Evolutionary conservation across 2,113 vertebrate genomes (phyloP).

Genomic region (Corydoras maculifer): DNA sequence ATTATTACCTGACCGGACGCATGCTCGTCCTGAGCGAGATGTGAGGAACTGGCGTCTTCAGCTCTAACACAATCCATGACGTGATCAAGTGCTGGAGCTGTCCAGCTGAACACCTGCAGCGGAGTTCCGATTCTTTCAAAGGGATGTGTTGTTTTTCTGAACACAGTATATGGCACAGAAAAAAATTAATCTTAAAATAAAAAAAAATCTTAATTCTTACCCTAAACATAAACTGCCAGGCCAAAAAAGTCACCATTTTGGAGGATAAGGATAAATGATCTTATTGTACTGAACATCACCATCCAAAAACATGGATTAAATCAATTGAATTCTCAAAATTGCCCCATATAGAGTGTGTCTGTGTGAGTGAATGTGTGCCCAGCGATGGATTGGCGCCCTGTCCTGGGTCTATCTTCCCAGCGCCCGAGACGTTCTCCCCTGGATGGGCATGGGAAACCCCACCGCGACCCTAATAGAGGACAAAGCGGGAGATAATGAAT

Average conservation of each 20-base stretch:
- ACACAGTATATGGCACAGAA: background rate
- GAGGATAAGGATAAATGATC: background rate
- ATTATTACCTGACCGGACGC: conserved; percentile 82
- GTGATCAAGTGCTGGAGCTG: conserved; percentile 78
- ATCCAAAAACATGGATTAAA: too few relatives aligned
- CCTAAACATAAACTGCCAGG: too few relatives aligned
- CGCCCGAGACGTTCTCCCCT: too few relatives aligned
- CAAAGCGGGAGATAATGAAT: too few relatives aligned
- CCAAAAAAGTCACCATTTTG: too few relatives aligned
- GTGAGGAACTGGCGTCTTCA: conserved; percentile 79
- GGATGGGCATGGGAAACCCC: too few relatives aligned
- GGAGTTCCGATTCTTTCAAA: conserved; percentile 89
- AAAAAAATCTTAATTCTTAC: background rate
- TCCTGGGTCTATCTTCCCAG: too few relatives aligned
- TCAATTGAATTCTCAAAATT: too few relatives aligned
- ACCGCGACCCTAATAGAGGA: too few relatives aligned
- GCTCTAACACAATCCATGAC: conserved; percentile 84
- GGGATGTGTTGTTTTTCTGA: conserved; percentile 83
- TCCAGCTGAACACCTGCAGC: conserved; percentile 92
- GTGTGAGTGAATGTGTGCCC: too few relatives aligned
- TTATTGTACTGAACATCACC: background rate
- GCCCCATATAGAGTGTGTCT: too few relatives aligned
- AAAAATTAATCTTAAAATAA: background rate
- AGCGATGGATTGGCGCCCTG: too few relatives aligned
- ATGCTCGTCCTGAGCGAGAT: conserved; percentile 84